Evolutionary conservation across 2,888 invertebrate genomes (phyloP), one percentile per base, ranked within the genome.

Genomic region (Ectemnius lituratus): DNA sequence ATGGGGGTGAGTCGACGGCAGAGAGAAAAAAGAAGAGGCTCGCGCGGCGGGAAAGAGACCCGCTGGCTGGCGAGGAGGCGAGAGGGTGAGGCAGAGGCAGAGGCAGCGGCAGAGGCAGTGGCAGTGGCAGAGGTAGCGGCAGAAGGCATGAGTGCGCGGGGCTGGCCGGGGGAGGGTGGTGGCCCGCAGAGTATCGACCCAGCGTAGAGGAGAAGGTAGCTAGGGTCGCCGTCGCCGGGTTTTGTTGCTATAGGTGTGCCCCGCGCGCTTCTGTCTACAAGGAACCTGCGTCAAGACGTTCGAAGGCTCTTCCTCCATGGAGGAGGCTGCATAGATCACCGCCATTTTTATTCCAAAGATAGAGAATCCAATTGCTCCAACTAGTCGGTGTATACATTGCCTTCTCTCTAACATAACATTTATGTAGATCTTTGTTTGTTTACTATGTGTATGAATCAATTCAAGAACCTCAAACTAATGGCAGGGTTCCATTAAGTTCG

Each of bases 131-230:
- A 23, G 23, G 23, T 23, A 23, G 23, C 23, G 23, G 23, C 23
- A 76, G 79, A 72, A 72, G 73, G 79, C 78, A 75, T 79, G 80
- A 78, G 82, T 80, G 82, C 64, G 75, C 68, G 79, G 80, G 75
- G 81, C 76, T 74, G 79, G 67, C 64, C 70, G 85, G 84, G 78
- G 79, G 81, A 81, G 79, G 84, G 82, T 84, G 88, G 86, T 85
- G 86, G 89, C 87, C 88, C 88, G 89, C 87, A 85, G 88, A 89
- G 88, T 90, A 90, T 90, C 90, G 90, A 90, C 89, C 90, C 89
- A 86, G 81, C 80, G 87, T 79, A 76, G 84, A 83, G 83, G 83
- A 87, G 87, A 85, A 88, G 83, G 85, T 86, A 85, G 88, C 87
- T 87, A 85, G 88, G 88, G 86, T 88, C 88, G 86, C 84, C 86